Percentiles rank a stretch among this genome's conserved stretches.
Conservation (phyloP, 2,113 vertebrate genomes). For the Pyxicephalus adspersus region DNA sequence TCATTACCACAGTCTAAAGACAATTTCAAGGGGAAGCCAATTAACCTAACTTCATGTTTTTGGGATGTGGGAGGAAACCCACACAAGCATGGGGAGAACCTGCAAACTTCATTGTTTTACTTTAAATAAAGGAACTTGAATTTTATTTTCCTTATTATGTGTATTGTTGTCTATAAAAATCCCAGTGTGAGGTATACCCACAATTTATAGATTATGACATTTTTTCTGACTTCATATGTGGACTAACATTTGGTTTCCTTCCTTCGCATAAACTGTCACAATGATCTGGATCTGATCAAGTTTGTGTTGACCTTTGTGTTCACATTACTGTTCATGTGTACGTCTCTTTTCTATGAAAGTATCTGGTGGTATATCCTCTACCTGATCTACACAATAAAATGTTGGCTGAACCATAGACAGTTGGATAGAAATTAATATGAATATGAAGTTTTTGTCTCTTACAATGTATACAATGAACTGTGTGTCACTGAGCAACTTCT, state of each 20-base stretch:
- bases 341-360: slow-evolving; percentile 57
- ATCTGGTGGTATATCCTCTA: slow-evolving; percentile 60
- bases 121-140: too few species aligned
- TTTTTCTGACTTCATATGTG: too few species aligned
- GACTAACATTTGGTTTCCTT: slow-evolving; percentile 28
- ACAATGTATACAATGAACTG: slow-evolving; percentile 58
- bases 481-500: slow-evolving; percentile 61
- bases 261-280: neutral
- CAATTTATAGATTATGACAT: too few species aligned
- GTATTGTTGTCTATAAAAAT: too few species aligned
- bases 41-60: too few species aligned
- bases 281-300: slow-evolving; percentile 13
- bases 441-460: slow-evolving; percentile 64
- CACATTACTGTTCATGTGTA: slow-evolving; percentile 49
- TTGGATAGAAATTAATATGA: slow-evolving; percentile 50
- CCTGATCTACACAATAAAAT: slow-evolving; percentile 54
- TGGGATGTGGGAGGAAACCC: too few species aligned
- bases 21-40: too few species aligned
- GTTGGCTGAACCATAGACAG: slow-evolving; percentile 56
- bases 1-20: too few species aligned
- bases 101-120: too few species aligned
- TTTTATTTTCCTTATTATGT: too few species aligned
- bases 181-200: too few species aligned
- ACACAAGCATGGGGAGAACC: too few species aligned
- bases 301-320: slow-evolving; percentile 48